Percentiles rank a stretch among this genome's conserved stretches.
Evolutionary conservation across 1,140 invertebrate genomes (phyloP).

Genomic region (Zaprionus camerounensis): DNA sequence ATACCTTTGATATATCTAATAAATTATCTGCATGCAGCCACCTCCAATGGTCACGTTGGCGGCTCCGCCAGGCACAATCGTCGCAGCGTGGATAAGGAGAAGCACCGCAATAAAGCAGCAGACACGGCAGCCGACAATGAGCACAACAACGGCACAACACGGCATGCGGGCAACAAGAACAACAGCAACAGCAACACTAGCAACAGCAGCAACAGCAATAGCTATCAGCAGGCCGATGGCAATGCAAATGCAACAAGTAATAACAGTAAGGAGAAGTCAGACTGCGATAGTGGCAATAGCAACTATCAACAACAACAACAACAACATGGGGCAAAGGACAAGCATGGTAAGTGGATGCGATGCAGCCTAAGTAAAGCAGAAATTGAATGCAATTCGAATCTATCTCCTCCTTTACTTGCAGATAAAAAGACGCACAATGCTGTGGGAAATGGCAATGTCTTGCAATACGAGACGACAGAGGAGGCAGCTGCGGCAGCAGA

Average conservation of each 20-base stretch:
- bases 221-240: constrained; percentile 63
- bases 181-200: constrained; percentile 35
- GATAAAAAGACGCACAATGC: constrained; percentile 68
- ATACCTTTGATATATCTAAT: constrained; percentile 20
- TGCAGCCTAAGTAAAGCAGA: background rate
- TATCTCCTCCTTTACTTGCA: constrained; percentile 26
- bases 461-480: constrained; percentile 65
- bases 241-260: constrained; percentile 56
- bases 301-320: constrained; percentile 70
- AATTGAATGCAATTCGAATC: constrained; percentile 19
- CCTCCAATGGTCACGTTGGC: constrained; percentile 76
- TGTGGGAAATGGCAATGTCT: constrained; percentile 71
- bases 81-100: constrained; percentile 83
- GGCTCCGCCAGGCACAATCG: constrained; percentile 72
- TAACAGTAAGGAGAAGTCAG: constrained; percentile 79
- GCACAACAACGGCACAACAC: constrained; percentile 57
- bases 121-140: constrained; percentile 62
- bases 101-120: constrained; percentile 67
- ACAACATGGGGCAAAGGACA: constrained; percentile 65
- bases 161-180: constrained; percentile 52
- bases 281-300: constrained; percentile 73
- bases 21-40: constrained; percentile 53
- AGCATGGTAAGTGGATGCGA: constrained; percentile 54
- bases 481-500: constrained; percentile 54
- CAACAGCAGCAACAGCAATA: constrained; percentile 48